phyloP scores from a whole-genome alignment of 1,140 invertebrate species.

The Dendroctonus valens region DNA sequence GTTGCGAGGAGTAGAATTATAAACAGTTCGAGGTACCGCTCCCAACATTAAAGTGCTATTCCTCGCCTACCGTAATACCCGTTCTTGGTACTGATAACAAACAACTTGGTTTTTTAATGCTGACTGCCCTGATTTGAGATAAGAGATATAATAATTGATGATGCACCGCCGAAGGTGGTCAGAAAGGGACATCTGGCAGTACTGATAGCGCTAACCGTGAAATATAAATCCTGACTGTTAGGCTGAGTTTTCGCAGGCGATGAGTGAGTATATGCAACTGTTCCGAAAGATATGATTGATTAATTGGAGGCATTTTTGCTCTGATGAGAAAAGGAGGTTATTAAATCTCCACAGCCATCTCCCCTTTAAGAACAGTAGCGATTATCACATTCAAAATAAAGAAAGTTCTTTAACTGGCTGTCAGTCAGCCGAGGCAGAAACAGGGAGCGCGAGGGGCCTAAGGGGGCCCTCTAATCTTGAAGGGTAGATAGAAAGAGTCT shows the following conservation, averaged over 20 bases:
- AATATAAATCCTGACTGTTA: conserved; percentile 3
- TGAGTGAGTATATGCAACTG: no score
- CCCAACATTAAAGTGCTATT: conserved; percentile 26
- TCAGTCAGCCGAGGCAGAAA: conserved; percentile 36
- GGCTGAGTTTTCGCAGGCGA: no score
- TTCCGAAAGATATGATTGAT: no score
- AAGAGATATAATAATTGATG: conserved; percentile 31
- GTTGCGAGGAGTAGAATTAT: no score
- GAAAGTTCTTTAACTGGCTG: conserved; percentile 36
- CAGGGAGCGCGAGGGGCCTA: conserved; percentile 21
- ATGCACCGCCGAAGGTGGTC: conserved; percentile 20
- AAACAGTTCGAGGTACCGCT: conserved; percentile 5
- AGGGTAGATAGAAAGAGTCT: conserved; percentile 51
- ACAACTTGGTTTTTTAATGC: conserved; percentile 32
- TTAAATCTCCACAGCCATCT: neutral
- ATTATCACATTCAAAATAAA: conserved; percentile 35
- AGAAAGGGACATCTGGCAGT: conserved; percentile 15
- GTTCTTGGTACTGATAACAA: conserved; percentile 28
- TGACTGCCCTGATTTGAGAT: conserved; percentile 31
- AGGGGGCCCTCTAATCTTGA: conserved; percentile 45
- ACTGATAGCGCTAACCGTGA: conserved; percentile 15
- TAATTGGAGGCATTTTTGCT: no score
- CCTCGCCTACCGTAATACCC: conserved; percentile 29
- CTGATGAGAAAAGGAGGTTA: no score
- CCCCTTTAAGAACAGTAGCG: conserved; percentile 10